A percentile compares a stretch with the other conserved stretches of the same genome.
phyloP scores from a whole-genome alignment of 2,113 vertebrate species.

The Bubo bubo region DNA sequence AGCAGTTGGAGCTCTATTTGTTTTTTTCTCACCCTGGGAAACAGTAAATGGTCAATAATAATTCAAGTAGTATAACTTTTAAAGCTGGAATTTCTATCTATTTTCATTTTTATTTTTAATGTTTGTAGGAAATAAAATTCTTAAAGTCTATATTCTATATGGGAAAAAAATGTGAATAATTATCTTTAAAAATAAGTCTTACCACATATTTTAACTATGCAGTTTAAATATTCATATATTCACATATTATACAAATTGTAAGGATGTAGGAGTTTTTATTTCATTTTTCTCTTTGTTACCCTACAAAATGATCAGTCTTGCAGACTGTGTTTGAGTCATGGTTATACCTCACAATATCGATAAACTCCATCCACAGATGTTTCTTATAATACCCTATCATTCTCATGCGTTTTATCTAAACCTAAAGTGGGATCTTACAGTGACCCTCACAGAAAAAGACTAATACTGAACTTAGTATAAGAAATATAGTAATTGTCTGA shows the following conservation, averaged over 20 bases:
- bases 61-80: background rate
- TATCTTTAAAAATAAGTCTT: background rate
- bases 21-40: background rate
- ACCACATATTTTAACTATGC: background rate
- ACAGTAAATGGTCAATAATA: background rate
- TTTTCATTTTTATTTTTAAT: background rate
- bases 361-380: background rate
- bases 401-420: background rate
- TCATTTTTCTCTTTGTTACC: background rate
- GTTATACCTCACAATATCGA: background rate
- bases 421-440: background rate
- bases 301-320: background rate
- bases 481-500: background rate
- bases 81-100: background rate
- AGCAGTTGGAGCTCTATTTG: background rate
- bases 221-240: background rate
- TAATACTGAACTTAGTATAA: background rate
- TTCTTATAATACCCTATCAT: background rate
- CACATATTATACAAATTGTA: accelerated
- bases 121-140: background rate
- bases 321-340: background rate
- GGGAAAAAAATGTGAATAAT: accelerated
- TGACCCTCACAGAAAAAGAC: background rate
- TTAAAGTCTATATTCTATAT: background rate
- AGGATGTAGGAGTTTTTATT: background rate